A percentile compares a stretch with the other conserved stretches of the same genome.
Evolutionary conservation across 2,888 invertebrate genomes (phyloP).

Genomic region (Bhutanitis thaidina): DNA sequence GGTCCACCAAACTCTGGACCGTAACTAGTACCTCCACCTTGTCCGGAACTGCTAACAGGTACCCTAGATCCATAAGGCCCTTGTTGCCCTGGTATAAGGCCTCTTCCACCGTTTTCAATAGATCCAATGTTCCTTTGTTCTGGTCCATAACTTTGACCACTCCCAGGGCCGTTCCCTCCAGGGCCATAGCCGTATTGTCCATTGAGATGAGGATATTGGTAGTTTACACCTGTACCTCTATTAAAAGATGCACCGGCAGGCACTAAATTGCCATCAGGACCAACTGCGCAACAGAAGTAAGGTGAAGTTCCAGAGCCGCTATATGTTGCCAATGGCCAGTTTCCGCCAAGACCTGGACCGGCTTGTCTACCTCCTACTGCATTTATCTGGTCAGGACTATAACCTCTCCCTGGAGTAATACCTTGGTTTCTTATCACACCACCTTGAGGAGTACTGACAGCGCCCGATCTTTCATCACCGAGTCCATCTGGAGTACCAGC

Average conservation of each 20-base stretch:
- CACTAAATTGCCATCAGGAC: constrained; percentile 13
- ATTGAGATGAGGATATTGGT: constrained; percentile 5
- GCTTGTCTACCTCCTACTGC: not conserved
- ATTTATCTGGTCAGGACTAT: constrained; percentile 7
- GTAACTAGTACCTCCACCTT: constrained; percentile 1
- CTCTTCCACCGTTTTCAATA: not conserved
- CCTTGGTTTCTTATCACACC: not conserved
- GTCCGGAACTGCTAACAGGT: not conserved
- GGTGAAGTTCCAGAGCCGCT: constrained; percentile 10
- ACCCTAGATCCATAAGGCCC: not conserved
- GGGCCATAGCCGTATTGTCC: constrained; percentile 1
- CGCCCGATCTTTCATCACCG: not conserved
- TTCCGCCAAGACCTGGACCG: constrained; percentile 2
- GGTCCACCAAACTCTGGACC: not conserved
- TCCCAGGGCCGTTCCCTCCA: not conserved
- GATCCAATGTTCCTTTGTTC: not conserved
- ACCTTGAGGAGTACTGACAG: not conserved
- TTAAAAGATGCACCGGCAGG: constrained; percentile 2
- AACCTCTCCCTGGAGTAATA: not conserved
- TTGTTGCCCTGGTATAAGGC: not conserved
- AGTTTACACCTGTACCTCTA: not conserved
- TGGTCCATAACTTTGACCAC: not conserved
- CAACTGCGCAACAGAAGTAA: constrained; percentile 15
- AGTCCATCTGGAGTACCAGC: constrained; percentile 1
- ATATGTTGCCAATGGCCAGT: constrained; percentile 5